Conservation (phyloP, 1,140 invertebrate species). For the Drosophila kikkawai region DNA sequence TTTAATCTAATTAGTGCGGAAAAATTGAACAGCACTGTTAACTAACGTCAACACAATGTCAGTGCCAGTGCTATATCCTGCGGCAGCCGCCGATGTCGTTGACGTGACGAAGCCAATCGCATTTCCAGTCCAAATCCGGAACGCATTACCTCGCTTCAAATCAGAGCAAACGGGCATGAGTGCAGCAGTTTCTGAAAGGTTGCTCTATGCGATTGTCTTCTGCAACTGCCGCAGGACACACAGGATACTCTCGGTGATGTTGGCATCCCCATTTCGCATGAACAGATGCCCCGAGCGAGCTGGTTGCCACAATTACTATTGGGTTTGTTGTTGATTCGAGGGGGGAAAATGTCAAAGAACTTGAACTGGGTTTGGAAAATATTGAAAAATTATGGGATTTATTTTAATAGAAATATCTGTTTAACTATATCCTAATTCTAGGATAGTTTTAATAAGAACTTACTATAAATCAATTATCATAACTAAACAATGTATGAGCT, state of each 20-base stretch:
- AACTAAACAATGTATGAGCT: no score
- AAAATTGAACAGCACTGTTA: constrained; percentile 76
- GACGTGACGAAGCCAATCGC: constrained; percentile 57
- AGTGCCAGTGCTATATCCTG: constrained; percentile 40
- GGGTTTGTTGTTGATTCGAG: constrained; percentile 9
- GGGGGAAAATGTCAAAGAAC: neutral
- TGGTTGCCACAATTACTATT: constrained; percentile 10
- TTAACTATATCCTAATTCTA: neutral
- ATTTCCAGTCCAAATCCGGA: constrained; percentile 51
- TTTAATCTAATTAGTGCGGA: constrained; percentile 81
- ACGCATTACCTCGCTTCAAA: constrained; percentile 35
- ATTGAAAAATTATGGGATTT: neutral
- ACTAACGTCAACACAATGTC: constrained; percentile 68
- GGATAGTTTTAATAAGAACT: no score
- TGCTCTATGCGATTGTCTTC: constrained; percentile 1
- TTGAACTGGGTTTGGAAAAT: neutral
- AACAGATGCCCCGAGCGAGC: constrained; percentile 7
- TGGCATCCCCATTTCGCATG: constrained; percentile 29
- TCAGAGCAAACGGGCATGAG: constrained; percentile 19
- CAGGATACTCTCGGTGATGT: constrained; percentile 37
- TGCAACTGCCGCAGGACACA: constrained; percentile 38
- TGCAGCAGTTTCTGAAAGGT: constrained; percentile 29
- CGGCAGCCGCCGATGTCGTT: constrained; percentile 43
- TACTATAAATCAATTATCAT: no score
- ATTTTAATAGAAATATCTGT: neutral